Conservation (phyloP, 2,888 invertebrate genomes). For the Cyclophora punctaria region DNA sequence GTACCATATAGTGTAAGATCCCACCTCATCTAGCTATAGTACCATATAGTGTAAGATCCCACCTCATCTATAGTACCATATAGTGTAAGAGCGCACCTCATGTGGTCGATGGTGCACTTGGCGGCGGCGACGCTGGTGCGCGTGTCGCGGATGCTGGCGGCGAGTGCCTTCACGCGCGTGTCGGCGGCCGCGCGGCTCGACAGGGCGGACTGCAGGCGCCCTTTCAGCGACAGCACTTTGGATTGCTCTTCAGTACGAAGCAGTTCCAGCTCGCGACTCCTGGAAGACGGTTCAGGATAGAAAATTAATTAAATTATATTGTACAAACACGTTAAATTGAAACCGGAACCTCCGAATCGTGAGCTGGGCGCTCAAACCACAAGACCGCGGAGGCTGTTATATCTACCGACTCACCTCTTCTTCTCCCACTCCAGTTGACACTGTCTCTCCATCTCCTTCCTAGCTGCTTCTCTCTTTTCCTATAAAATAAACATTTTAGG, state of each 20-base stretch:
- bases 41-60: too few species aligned
- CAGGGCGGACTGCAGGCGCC: slow-evolving; percentile 85
- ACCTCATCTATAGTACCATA: too few species aligned
- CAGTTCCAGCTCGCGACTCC: slow-evolving; percentile 88
- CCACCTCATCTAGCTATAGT: too few species aligned
- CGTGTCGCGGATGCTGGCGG: slow-evolving; percentile 58
- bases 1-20: too few species aligned
- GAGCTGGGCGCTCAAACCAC: too few species aligned
- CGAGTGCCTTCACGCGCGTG: slow-evolving; percentile 53
- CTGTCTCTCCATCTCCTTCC: slow-evolving; percentile 92
- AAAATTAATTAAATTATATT: neutral
- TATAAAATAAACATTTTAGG: slow-evolving; percentile 13
- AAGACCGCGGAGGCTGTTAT: too few species aligned
- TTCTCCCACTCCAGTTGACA: slow-evolving; percentile 97
- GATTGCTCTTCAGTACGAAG: slow-evolving; percentile 91
- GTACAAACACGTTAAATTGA: neutral
- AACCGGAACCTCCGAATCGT: neutral
- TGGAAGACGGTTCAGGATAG: slow-evolving; percentile 12
- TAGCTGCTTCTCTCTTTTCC: slow-evolving; percentile 67
- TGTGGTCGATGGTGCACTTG: slow-evolving; percentile 96
- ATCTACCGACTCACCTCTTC: slow-evolving; percentile 71
- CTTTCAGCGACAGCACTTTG: slow-evolving; percentile 88
- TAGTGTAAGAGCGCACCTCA: slow-evolving; percentile 73
- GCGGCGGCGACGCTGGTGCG: slow-evolving; percentile 89
- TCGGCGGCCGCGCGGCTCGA: slow-evolving; percentile 83